Conservation (phyloP, 2,888 invertebrate genomes). For the Papilio demoleus region DNA sequence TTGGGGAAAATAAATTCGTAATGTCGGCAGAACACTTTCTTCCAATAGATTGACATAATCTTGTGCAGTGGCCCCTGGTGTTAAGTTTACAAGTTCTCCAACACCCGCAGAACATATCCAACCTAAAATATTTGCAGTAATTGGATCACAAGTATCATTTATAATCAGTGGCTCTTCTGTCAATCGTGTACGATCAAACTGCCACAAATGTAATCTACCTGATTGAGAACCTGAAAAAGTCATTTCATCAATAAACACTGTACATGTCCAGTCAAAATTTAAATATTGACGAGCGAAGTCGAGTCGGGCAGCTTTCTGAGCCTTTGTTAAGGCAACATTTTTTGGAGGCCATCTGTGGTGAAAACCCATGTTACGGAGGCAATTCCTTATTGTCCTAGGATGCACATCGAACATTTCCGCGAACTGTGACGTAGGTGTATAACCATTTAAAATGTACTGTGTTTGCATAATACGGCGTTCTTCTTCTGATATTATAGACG, state of each 20-base stretch:
- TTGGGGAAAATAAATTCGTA: slow-evolving; percentile 9
- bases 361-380: slow-evolving; percentile 6
- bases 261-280: slow-evolving; percentile 4
- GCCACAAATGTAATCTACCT: slow-evolving; percentile 11
- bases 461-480: slow-evolving; percentile 10
- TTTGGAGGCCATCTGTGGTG: slow-evolving; percentile 3
- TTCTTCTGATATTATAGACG: slow-evolving; percentile 7
- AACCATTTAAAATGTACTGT: slow-evolving; percentile 8
- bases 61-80: neutral
- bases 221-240: slow-evolving; percentile 7
- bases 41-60: neutral
- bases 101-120: slow-evolving; percentile 7
- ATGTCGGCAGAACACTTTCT: slow-evolving; percentile 10
- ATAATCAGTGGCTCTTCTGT: neutral
- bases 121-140: slow-evolving; percentile 6
- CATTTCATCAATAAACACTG: slow-evolving; percentile 6
- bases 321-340: slow-evolving; percentile 4
- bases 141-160: neutral
- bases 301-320: neutral
- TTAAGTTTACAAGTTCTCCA: neutral
- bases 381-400: slow-evolving; percentile 3
- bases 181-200: slow-evolving; percentile 6
- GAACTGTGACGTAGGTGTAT: slow-evolving; percentile 8
- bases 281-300: slow-evolving; percentile 1
- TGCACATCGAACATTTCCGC: slow-evolving; percentile 9